Conservation (phyloP, 2,797 vertebrate species). For the Pristis pectinata region DNA sequence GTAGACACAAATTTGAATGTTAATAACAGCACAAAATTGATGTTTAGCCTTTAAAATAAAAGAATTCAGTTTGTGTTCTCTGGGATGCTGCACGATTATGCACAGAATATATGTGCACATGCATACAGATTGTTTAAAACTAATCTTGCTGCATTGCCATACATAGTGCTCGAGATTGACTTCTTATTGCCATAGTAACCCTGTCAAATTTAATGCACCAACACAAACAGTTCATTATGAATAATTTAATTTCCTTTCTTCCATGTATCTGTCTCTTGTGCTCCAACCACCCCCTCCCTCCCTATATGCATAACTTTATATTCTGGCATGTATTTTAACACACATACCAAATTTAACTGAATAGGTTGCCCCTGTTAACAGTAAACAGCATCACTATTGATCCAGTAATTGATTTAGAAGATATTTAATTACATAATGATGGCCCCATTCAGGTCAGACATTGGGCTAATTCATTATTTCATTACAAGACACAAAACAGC, state of each 20-base stretch:
- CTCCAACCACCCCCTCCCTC: no score
- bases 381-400: not conserved
- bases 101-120: no score
- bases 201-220: not conserved
- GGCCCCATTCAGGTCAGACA: not conserved
- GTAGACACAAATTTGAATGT: not conserved
- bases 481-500: conserved; percentile 5
- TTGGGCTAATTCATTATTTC: conserved; percentile 17
- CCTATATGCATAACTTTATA: not conserved
- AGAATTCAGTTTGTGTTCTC: not conserved
- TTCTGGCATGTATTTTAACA: not conserved
- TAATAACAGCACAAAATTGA: no score
- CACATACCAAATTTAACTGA: not conserved
- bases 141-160: not conserved
- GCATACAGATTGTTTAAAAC: not conserved
- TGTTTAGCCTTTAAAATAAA: not conserved
- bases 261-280: not conserved
- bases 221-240: not conserved
- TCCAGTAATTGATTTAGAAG: not conserved
- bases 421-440: conserved; percentile 5
- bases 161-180: not conserved
- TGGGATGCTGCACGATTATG: not conserved
- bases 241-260: not conserved
- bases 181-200: not conserved
- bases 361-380: not conserved